Conservation (phyloP, 2,113 vertebrate species). For the Rhinopomastus cyanomelas region DNA sequence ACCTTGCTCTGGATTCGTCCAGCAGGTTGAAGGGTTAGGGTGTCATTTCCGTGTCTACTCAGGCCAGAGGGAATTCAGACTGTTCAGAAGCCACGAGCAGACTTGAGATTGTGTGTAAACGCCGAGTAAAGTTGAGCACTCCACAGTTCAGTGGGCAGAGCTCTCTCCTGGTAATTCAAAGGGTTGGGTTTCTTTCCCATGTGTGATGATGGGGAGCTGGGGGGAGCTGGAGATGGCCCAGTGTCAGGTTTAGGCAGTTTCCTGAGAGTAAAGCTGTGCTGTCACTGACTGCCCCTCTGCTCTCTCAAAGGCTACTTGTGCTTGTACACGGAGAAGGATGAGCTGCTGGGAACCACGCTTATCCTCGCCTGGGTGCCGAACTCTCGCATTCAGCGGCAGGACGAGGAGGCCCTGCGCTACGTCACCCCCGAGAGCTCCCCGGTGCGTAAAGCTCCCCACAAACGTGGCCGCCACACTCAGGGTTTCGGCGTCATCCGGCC, state of each 20-base stretch:
- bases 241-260: rapidly evolving
- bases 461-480: slow-evolving; percentile 64
- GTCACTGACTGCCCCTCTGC: neutral
- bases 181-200: neutral
- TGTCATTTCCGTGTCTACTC: neutral
- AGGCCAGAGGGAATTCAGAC: neutral
- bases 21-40: slow-evolving; percentile 1
- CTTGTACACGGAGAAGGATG: slow-evolving; percentile 94
- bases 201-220: neutral
- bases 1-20: neutral
- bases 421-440: slow-evolving; percentile 95
- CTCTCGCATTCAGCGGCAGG: slow-evolving; percentile 92
- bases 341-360: slow-evolving; percentile 89
- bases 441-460: slow-evolving; percentile 83
- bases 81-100: neutral
- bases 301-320: slow-evolving; percentile 88
- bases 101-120: neutral
- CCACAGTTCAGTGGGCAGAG: neutral
- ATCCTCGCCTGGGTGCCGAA: slow-evolving; percentile 98
- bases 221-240: neutral
- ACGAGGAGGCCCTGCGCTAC: slow-evolving; percentile 94
- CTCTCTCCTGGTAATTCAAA: neutral
- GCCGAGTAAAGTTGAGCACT: neutral
- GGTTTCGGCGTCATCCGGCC: neutral
- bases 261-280: rapidly evolving